These are phyloP conservation scores for Cyclargus thomasi DNA, from an alignment of 1,140 invertebrate genomes.

Conservation along the genomic window DNA sequence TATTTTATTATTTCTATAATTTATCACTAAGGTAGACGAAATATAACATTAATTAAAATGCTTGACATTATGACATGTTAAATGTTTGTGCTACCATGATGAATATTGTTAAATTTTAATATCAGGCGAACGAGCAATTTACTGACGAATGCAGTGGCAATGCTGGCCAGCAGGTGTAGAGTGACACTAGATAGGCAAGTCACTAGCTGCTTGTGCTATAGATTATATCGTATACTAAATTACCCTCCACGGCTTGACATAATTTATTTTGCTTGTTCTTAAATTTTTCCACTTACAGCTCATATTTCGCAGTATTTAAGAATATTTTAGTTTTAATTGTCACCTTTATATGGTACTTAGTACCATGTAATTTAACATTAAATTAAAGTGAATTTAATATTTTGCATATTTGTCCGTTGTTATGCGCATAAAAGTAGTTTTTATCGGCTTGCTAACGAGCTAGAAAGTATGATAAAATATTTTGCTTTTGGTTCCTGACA, in stretches of 20 bases:
- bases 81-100: background rate
- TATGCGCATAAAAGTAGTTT: no score
- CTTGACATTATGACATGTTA: background rate
- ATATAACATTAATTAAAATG: background rate
- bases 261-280: constrained; percentile 13
- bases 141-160: constrained; percentile 3
- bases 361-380: background rate
- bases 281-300: background rate
- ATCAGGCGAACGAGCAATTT: constrained; percentile 1
- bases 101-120: background rate
- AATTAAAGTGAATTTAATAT: background rate
- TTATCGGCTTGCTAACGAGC: no score
- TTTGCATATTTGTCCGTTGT: background rate
- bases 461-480: background rate
- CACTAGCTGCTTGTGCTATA: constrained; percentile 1
- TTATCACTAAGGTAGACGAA: background rate
- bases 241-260: background rate
- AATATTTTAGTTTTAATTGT: constrained; percentile 7
- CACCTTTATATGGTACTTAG: constrained; percentile 2
- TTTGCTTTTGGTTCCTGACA: background rate
- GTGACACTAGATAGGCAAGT: background rate
- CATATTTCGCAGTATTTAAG: background rate
- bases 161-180: constrained; percentile 2
- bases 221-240: constrained; percentile 11
- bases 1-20: no score